Evolutionary conservation across 1,140 invertebrate species (phyloP).

Genomic region (Ctenoplectra terminalis): DNA sequence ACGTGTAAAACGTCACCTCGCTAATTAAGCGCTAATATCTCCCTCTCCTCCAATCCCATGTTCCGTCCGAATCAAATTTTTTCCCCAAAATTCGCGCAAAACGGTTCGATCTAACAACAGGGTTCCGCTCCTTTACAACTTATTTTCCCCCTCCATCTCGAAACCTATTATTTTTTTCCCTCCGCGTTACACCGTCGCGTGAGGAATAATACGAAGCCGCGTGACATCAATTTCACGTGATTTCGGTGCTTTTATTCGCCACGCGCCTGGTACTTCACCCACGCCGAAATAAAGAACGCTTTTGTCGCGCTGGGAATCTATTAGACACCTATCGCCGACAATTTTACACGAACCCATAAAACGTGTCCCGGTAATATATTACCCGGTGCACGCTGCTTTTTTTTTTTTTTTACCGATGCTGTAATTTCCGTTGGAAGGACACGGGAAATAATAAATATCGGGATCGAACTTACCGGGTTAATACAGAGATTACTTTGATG

Average conservation of each 20-base stretch:
- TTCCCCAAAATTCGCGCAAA: background rate
- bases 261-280: background rate
- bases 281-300: slow-evolving; percentile 27
- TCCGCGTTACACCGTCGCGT: background rate
- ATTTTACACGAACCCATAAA: slow-evolving; percentile 27
- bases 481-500: slow-evolving; percentile 10
- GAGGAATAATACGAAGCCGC: background rate
- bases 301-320: slow-evolving; percentile 19
- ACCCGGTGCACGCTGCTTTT: slow-evolving; percentile 5
- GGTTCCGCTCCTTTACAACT: background rate
- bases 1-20: too few species aligned
- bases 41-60: too few species aligned
- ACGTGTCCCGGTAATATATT: slow-evolving; percentile 1
- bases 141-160: background rate
- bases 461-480: background rate
- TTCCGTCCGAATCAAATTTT: too few species aligned
- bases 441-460: slow-evolving; percentile 38
- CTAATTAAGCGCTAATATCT: too few species aligned
- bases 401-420: background rate
- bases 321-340: slow-evolving; percentile 19
- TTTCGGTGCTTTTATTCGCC: background rate
- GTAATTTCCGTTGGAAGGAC: slow-evolving; percentile 21
- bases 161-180: background rate
- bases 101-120: too few species aligned
- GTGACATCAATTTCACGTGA: slow-evolving; percentile 15